Conservation (phyloP, 2,888 invertebrate genomes). For the Crocallis elinguaria region DNA sequence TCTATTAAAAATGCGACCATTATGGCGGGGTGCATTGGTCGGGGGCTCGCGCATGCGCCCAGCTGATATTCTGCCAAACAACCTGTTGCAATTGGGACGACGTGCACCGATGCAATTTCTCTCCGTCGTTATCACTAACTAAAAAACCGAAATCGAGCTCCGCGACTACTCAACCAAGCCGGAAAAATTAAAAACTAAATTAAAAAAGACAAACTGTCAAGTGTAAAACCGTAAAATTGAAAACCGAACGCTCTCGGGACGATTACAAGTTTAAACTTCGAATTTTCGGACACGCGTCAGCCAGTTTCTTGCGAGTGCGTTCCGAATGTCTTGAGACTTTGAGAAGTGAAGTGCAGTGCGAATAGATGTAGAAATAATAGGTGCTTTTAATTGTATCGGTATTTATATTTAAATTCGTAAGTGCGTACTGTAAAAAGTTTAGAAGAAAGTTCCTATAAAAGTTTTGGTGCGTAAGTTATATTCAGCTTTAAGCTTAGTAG, state of each 20-base stretch:
- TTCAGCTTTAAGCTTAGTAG: slow-evolving; percentile 12
- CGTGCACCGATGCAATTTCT: slow-evolving; percentile 80
- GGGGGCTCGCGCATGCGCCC: slow-evolving; percentile 67
- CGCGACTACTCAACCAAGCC: slow-evolving; percentile 34
- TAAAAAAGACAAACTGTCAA: slow-evolving; percentile 38
- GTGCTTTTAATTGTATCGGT: slow-evolving; percentile 58
- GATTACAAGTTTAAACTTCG: slow-evolving; percentile 39
- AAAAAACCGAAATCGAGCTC: slow-evolving; percentile 50
- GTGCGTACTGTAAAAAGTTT: slow-evolving; percentile 9
- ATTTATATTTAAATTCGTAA: slow-evolving; percentile 28
- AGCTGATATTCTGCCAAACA: slow-evolving; percentile 66
- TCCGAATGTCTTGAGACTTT: slow-evolving; percentile 61
- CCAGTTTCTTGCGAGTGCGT: slow-evolving; percentile 61
- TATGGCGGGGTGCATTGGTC: slow-evolving; percentile 68
- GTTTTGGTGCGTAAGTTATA: slow-evolving; percentile 33
- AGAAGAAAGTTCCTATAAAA: slow-evolving; percentile 54
- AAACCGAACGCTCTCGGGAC: slow-evolving; percentile 35
- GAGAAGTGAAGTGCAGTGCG: slow-evolving; percentile 67
- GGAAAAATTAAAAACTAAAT: slow-evolving; percentile 27
- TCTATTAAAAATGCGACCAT: slow-evolving; percentile 52
- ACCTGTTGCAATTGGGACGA: slow-evolving; percentile 81
- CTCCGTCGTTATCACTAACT: slow-evolving; percentile 62
- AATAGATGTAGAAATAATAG: slow-evolving; percentile 60
- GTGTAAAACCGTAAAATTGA: slow-evolving; percentile 27
- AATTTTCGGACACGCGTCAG: slow-evolving; percentile 36